Evolutionary conservation across 2,797 vertebrate genomes (phyloP), one percentile per base, ranked within the genome.

Genomic region (Coracias cyanogaster): DNA sequence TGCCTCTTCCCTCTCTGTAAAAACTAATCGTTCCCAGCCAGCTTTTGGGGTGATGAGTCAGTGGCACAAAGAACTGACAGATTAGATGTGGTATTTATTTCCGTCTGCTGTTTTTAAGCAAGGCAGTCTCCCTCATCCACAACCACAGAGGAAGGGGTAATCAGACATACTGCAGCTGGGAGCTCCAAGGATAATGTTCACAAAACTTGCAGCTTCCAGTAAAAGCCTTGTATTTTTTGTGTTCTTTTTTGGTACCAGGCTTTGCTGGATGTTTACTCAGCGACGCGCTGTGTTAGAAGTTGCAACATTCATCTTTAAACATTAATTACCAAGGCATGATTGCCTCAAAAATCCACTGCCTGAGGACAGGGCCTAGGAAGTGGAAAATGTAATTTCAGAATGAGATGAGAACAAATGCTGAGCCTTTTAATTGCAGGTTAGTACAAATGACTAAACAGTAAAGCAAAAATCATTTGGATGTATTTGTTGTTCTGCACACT

Each of bases 371-470:
- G 74, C 91, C 64, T 96, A 84, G 72, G 87, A 96, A 96, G 80
- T 89, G 85, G 86, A 96, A 96, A 97, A 96, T 73, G 74, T 91
- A 94, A 72, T 91, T 93, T 95, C 70, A 91, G 81, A 90, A 90
- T 91, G 65, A 82, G 20, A 89, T 55, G 92, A 96, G 81, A 91
- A 94, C 29, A 92, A 90, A 95, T 79, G 79, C 57, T 77, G 89
- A 94, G 92, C 35, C 61, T 93, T 96, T 90, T 96, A 97, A 97
- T 86, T 96, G 95, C 64, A 96, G 89, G 93, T 81, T 96, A 72
- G 79, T 76, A 86, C 67, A 72, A 86, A 93, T 86, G 81, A 95
- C 76, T 94, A 94, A 43, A 92, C 21, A 57, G n/a, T 93, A 93
- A 96, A 95, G 69, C 57, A 93, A 92, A 95, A 77, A 91, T 74